Evolutionary conservation across 2,797 vertebrate genomes (phyloP).

Genomic region (Halcyon leucocephala): DNA sequence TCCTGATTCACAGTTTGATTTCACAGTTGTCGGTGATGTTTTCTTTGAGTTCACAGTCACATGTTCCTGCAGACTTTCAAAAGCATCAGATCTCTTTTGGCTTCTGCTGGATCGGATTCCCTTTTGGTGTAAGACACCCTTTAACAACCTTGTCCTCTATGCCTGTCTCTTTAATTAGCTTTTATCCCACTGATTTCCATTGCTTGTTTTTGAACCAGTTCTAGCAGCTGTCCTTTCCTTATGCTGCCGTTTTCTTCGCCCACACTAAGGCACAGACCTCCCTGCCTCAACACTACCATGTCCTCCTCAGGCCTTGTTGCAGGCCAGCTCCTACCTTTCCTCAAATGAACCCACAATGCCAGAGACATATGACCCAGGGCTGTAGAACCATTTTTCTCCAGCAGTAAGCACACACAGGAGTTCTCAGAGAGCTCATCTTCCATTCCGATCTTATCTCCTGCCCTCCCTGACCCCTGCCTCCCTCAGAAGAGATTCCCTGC

Average conservation of each 20-base stretch:
- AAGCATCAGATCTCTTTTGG: not conserved
- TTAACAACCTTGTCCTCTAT: not conserved
- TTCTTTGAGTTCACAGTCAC: not conserved
- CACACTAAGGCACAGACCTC: not conserved
- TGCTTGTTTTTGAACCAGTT: not conserved
- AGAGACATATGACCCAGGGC: not conserved
- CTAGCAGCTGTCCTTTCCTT: not conserved
- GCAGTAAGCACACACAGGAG: not conserved
- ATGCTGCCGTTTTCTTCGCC: not conserved
- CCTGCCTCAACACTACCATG: not conserved
- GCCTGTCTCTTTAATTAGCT: not conserved
- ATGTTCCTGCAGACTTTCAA: not conserved
- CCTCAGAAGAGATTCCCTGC: conserved; percentile 21
- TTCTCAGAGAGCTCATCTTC: conserved; percentile 35
- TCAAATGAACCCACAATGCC: not conserved
- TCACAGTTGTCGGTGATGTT: not conserved
- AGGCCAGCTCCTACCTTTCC: not conserved
- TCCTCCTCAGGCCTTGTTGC: not conserved
- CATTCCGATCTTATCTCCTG: conserved; percentile 45
- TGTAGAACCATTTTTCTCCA: not conserved
- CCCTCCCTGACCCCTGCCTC: conserved; percentile 12
- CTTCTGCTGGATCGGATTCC: not conserved
- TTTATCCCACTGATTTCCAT: not conserved
- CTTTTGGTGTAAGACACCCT: not conserved
- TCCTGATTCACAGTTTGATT: not conserved